Evolutionary conservation across 2,888 invertebrate species (phyloP).

Genomic region (Pheosia gnoma): DNA sequence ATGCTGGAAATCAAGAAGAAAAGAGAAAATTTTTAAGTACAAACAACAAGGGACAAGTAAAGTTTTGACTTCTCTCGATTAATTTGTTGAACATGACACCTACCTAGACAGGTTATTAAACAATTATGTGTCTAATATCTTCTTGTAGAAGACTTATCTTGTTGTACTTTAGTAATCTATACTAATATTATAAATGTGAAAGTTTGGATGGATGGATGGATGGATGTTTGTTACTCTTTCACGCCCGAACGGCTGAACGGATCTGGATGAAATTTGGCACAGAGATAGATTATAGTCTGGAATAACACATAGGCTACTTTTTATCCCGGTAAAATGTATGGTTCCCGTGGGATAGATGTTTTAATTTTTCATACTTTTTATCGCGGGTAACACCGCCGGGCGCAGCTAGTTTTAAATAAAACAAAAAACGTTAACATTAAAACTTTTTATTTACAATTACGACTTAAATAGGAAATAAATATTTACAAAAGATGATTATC

Average conservation of each 20-base stretch:
- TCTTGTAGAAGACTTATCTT: not conserved
- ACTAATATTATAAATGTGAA: no score
- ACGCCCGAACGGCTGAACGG: no score
- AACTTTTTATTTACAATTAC: constrained; percentile 65
- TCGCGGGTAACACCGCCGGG: no score
- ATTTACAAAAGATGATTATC: constrained; percentile 64
- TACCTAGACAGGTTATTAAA: not conserved
- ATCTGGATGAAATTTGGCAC: no score
- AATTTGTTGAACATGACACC: not conserved
- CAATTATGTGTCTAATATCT: not conserved
- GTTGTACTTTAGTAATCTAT: not conserved
- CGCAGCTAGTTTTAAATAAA: constrained; percentile 11
- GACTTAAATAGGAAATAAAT: constrained; percentile 59
- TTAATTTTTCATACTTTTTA: no score
- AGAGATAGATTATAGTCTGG: no score
- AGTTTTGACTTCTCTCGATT: constrained; percentile 37
- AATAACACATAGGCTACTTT: no score
- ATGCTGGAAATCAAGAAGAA: constrained; percentile 81
- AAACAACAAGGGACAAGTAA: constrained; percentile 65
- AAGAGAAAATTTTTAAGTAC: constrained; percentile 79
- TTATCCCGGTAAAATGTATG: no score
- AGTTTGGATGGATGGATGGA: no score
- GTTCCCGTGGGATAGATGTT: no score
- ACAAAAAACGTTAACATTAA: constrained; percentile 38
- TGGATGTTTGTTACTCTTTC: no score